Conservation (phyloP, 2,888 invertebrate genomes). For the Aelia acuminata region DNA sequence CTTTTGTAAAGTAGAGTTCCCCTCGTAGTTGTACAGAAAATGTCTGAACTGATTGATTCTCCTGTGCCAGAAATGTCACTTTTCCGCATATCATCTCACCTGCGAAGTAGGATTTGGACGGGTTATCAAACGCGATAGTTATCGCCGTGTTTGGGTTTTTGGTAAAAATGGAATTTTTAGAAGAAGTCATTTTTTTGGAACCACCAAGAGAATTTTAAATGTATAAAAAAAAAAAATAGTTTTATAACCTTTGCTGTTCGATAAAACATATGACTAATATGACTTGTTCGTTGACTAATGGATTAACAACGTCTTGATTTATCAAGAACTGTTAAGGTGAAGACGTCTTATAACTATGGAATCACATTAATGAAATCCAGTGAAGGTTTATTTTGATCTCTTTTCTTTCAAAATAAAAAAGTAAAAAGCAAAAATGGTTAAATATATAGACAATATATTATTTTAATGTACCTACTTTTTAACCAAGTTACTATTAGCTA, state of each 20-base stretch:
- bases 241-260: background rate
- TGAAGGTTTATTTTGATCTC: too few relatives aligned
- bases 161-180: background rate
- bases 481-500: too few relatives aligned
- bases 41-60: background rate
- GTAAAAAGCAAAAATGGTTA: too few relatives aligned
- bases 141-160: background rate
- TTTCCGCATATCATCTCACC: background rate
- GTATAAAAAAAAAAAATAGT: background rate
- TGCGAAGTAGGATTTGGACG: background rate
- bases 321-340: too few relatives aligned
- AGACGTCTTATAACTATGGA: too few relatives aligned
- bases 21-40: conserved; percentile 3
- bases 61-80: background rate
- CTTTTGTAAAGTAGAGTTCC: background rate
- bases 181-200: background rate
- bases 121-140: background rate
- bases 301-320: too few relatives aligned
- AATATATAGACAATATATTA: too few relatives aligned
- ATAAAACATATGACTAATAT: background rate
- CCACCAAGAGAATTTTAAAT: background rate
- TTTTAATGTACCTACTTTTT: too few relatives aligned
- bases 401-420: too few relatives aligned
- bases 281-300: too few relatives aligned
- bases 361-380: too few relatives aligned